These are phyloP conservation scores for Ptychoptera contaminata DNA, from an alignment of 2,888 invertebrate genomes.

Conservation along the genomic window DNA sequence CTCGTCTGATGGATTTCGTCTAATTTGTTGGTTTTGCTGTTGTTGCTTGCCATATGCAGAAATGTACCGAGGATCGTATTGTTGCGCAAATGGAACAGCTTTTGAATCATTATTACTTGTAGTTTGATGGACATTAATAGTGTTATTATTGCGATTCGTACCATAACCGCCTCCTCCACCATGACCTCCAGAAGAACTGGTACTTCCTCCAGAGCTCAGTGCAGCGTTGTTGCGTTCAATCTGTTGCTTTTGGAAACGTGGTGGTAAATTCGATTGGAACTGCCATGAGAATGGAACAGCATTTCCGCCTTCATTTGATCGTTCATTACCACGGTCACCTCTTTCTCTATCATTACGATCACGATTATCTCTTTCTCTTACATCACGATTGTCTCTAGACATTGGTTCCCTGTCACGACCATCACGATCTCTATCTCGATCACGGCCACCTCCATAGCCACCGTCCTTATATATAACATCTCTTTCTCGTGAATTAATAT, in stretches of 20 bases:
- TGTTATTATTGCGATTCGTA: slow-evolving; percentile 12
- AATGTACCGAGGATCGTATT: slow-evolving; percentile 19
- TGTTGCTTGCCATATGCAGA: slow-evolving; percentile 11
- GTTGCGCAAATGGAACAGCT: slow-evolving; percentile 17
- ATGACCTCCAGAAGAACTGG: slow-evolving; percentile 10
- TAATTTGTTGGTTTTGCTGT: slow-evolving; percentile 11
- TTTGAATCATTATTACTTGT: slow-evolving; percentile 5
- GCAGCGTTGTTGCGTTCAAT: slow-evolving; percentile 23
- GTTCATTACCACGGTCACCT: slow-evolving; percentile 1
- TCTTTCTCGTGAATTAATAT: slow-evolving; percentile 18
- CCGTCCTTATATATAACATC: slow-evolving; percentile 27
- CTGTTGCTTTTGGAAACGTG: slow-evolving; percentile 69
- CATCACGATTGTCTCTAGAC: not conserved
- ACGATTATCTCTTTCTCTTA: slow-evolving; percentile 12
- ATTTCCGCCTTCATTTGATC: slow-evolving; percentile 28
- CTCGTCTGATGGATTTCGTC: slow-evolving; percentile 13
- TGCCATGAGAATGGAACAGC: slow-evolving; percentile 47
- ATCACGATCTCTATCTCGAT: slow-evolving; percentile 1
- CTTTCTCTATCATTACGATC: slow-evolving; percentile 18
- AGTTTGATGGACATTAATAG: slow-evolving; percentile 15
- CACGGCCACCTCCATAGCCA: slow-evolving; percentile 8
- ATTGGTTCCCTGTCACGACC: not conserved
- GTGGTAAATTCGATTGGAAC: slow-evolving; percentile 72
- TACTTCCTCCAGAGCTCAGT: slow-evolving; percentile 2
- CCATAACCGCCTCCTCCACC: slow-evolving; percentile 2